Evolutionary conservation across 2,113 vertebrate species (phyloP).

Genomic region (Pavo muticus): DNA sequence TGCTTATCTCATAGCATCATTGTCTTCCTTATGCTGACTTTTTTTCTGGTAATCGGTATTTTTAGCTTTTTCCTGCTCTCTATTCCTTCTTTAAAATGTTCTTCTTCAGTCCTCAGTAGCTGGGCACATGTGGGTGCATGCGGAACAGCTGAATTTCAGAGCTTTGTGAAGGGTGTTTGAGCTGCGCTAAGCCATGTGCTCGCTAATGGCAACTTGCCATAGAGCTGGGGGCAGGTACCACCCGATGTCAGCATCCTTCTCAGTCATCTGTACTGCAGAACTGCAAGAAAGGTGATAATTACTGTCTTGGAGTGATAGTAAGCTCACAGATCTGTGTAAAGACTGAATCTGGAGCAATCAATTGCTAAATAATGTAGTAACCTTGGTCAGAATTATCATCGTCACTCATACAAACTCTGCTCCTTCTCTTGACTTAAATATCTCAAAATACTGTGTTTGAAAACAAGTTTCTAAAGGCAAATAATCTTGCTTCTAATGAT

Average conservation of each 20-base stretch:
- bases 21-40: background rate
- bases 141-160: background rate
- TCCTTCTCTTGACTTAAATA: background rate
- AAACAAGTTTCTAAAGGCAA: background rate
- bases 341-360: constrained; percentile 15
- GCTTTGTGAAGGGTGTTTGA: background rate
- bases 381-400: background rate
- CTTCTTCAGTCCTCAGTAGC: background rate
- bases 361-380: constrained; percentile 33
- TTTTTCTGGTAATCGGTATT: background rate
- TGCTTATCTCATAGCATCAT: background rate
- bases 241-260: background rate
- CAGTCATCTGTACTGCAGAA: background rate
- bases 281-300: constrained; percentile 1
- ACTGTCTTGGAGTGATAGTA: background rate
- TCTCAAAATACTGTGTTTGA: background rate
- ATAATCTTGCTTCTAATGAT: background rate
- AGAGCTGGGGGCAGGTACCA: background rate
- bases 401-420: background rate
- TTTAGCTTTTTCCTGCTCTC: background rate
- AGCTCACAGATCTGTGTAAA: background rate
- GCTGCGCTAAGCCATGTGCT: background rate
- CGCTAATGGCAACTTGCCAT: background rate
- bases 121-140: background rate
- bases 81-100: background rate